Base-by-base conservation (phyloP, 2,888 invertebrate species). In the Drosophila falleni region DNA sequence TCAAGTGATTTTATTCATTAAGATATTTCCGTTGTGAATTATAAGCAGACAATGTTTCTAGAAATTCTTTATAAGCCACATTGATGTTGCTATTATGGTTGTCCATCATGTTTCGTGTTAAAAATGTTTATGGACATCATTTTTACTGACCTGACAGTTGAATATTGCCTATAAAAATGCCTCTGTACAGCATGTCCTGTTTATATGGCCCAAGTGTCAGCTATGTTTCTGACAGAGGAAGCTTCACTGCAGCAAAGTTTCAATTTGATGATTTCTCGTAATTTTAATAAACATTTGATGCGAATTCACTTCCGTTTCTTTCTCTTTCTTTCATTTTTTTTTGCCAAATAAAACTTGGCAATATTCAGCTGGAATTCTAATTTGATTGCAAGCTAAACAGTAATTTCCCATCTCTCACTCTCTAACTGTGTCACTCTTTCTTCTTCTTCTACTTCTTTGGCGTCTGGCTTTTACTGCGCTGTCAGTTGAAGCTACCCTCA, bases 331-430 rank as follows among this genome's bases (percentile, higher is more conserved):
- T 54, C 13, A 33, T 16, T 33, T 9, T 37, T 47, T 16, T 23
- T 47, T 49, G 35, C 5, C 51, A 56, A 53, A 78, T 78, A 63
- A 67, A 73, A 71, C 46, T 60, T 41, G 68, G 58, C 74, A 59
- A 50, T 54, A 49, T 29, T 39, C 54, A 15, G 67, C 19, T 68
- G 75, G 41, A 75, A 64, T 56, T 69, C 70, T 76, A 74, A 74
- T 79, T 76, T 76, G 76, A 76, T 76, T 69, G 80, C 75, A 19
- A 62, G 50, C 69, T 65, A 74, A 69, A 74, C 35, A 65, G 75
- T 31, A 23, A 26, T 10, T 54, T 11, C 19, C 31, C n/a, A n/a
- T 8, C 2, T 3, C 19, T 10, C 47, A 29, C 49, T n/a, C 23
- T 37, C 23, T 23, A 23, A 3, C 23, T 29, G 29, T 37, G 6